Percentiles rank a stretch among this genome's conserved stretches.
Evolutionary conservation across 2,797 vertebrate species (phyloP).

Genomic region (Caiman crocodilus): DNA sequence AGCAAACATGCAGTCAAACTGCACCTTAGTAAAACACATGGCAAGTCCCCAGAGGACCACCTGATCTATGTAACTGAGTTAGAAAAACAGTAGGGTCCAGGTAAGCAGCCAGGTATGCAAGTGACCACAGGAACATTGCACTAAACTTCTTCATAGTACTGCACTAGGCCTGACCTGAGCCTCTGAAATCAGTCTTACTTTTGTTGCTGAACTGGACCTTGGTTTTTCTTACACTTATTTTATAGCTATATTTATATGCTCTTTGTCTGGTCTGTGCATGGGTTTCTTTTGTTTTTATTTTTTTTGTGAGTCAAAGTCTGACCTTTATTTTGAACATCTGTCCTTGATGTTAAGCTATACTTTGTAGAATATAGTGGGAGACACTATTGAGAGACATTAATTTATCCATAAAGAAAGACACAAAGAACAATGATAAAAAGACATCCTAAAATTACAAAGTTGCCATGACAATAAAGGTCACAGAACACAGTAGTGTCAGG

Average conservation of each 20-base stretch:
- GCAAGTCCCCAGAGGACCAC: conserved; percentile 99
- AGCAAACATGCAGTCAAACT: conserved; percentile 99
- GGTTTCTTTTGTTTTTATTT: conserved; percentile 81
- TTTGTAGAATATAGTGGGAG: conserved; percentile 87
- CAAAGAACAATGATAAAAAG: conserved; percentile 84
- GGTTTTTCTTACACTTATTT: conserved; percentile 91
- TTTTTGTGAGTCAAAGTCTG: conserved; percentile 95
- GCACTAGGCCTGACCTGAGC: conserved; percentile 98
- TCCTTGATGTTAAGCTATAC: conserved; percentile 89
- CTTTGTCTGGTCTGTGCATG: conserved; percentile 98
- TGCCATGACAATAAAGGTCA: conserved; percentile 87
- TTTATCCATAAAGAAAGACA: conserved; percentile 86
- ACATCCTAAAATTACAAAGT: conserved; percentile 86
- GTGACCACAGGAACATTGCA: conserved; percentile 90
- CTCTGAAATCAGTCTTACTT: conserved; percentile 91
- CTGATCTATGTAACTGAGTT: conserved; percentile 97
- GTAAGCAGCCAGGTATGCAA: conserved; percentile 84
- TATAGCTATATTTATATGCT: conserved; percentile 96
- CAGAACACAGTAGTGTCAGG: conserved; percentile 83
- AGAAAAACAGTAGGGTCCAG: conserved; percentile 92
- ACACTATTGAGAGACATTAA: conserved; percentile 85
- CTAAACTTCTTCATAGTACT: conserved; percentile 90
- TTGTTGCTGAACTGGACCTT: conserved; percentile 91
- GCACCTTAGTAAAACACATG: conserved; percentile 99
- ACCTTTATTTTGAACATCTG: conserved; percentile 95